These are phyloP conservation scores for Catonia carolina DNA, from an alignment of 2,888 invertebrate species.

Conservation along the genomic window DNA sequence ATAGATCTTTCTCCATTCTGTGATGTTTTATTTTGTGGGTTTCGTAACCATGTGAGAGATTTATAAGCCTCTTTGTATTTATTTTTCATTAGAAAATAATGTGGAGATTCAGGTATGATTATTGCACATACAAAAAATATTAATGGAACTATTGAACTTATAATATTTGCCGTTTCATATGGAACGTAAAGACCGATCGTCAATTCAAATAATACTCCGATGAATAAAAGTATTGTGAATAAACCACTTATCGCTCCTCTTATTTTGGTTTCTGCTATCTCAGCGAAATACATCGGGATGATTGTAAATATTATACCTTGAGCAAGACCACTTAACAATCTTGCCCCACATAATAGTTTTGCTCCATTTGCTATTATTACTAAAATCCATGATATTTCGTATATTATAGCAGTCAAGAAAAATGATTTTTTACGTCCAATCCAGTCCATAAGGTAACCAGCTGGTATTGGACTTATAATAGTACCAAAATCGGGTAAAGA, in stretches of 20 bases:
- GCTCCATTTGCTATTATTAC: constrained; percentile 18
- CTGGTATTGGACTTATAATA: constrained; percentile 32
- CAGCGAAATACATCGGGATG: constrained; percentile 31
- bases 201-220: constrained; percentile 31
- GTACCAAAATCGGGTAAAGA: constrained; percentile 35
- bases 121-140: constrained; percentile 46
- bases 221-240: constrained; percentile 29
- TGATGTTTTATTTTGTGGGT: constrained; percentile 11
- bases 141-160: constrained; percentile 46
- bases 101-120: constrained; percentile 58
- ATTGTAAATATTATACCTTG: constrained; percentile 32
- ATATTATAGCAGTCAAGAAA: constrained; percentile 19
- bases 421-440: constrained; percentile 30
- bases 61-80: constrained; percentile 40
- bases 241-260: constrained; percentile 31
- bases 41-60: constrained; percentile 23
- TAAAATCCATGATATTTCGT: constrained; percentile 23
- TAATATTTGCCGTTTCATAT: constrained; percentile 26
- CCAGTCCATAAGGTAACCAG: constrained; percentile 32
- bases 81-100: constrained; percentile 51
- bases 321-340: constrained; percentile 31
- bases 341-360: constrained; percentile 22
- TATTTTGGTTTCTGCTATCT: constrained; percentile 28
- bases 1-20: constrained; percentile 23
- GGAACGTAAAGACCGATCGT: constrained; percentile 26